Conservation (phyloP, 2,888 invertebrate genomes). For the Chelonus formosanus region DNA sequence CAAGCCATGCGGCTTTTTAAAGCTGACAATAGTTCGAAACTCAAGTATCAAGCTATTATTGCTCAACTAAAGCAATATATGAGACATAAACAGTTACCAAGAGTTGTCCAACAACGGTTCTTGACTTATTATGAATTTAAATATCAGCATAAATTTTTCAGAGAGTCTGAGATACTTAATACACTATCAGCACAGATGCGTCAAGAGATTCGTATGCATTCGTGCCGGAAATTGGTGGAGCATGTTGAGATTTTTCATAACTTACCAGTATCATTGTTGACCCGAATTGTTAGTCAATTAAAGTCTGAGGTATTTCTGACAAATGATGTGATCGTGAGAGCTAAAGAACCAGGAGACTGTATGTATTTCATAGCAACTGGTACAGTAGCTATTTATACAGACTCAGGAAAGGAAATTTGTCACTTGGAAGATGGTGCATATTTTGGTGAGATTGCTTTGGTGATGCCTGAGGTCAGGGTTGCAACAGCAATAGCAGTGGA, state of each 20-base stretch:
- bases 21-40: constrained; percentile 52
- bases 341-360: constrained; percentile 66
- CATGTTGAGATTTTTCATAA: constrained; percentile 69
- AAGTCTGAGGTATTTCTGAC: constrained; percentile 67
- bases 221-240: constrained; percentile 68
- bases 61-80: constrained; percentile 57
- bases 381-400: constrained; percentile 68
- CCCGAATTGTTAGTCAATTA: constrained; percentile 67
- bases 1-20: constrained; percentile 54
- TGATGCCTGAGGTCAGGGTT: constrained; percentile 60
- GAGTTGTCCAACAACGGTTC: constrained; percentile 51
- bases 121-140: constrained; percentile 57
- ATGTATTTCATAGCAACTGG: constrained; percentile 71
- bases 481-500: constrained; percentile 64
- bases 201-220: constrained; percentile 68
- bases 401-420: constrained; percentile 64
- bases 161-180: constrained; percentile 55
- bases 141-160: constrained; percentile 55
- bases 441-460: constrained; percentile 64
- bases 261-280: constrained; percentile 65
- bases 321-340: constrained; percentile 68
- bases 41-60: constrained; percentile 54
- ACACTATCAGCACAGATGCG: constrained; percentile 57
- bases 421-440: constrained; percentile 64
- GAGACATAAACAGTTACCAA: constrained; percentile 56